Evolutionary conservation across 2,888 invertebrate genomes (phyloP).

Genomic region (Bimastos eiseni): DNA sequence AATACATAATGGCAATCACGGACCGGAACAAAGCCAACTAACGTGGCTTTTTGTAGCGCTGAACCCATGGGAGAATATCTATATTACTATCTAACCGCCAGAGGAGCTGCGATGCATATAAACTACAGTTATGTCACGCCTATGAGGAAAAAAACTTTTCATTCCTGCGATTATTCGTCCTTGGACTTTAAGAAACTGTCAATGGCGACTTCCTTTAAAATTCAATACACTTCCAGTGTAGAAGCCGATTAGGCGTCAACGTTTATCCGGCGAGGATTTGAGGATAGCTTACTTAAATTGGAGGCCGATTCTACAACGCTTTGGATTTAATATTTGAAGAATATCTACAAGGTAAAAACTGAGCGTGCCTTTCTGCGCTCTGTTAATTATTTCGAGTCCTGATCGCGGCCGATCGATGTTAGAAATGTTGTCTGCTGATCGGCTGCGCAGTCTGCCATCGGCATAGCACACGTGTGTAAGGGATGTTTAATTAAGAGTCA

Average conservation of each 20-base stretch:
- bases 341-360: background rate
- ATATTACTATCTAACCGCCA: too few species aligned
- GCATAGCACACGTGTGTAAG: background rate
- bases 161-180: background rate
- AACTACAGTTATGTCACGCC: too few species aligned
- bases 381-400: background rate
- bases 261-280: background rate
- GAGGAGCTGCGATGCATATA: too few species aligned
- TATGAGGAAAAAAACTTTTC: too few species aligned
- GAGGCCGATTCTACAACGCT: background rate
- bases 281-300: background rate
- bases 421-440: background rate
- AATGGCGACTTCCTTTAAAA: background rate
- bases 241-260: background rate
- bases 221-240: background rate
- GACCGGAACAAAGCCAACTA: too few species aligned
- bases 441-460: background rate
- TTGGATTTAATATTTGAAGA: background rate
- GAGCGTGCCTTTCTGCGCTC: background rate
- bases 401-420: background rate
- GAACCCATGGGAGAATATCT: too few species aligned
- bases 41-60: too few species aligned
- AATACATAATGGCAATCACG: too few species aligned
- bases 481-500: too few species aligned
- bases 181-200: background rate